phyloP scores from a whole-genome alignment of 1,140 invertebrate genomes.

The Asbolus verrucosus region DNA sequence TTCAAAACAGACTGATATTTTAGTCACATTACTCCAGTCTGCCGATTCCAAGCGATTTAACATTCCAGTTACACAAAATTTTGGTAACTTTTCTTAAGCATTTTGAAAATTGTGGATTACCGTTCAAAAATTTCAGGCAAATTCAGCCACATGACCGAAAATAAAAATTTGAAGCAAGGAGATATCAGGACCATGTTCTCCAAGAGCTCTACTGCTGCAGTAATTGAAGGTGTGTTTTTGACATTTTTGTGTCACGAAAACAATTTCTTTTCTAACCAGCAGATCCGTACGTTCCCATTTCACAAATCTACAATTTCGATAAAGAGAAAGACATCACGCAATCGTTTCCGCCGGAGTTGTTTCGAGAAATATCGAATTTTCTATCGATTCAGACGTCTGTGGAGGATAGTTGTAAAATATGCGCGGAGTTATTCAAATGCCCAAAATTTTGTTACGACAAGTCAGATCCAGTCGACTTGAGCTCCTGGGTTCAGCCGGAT shows the following conservation, averaged over 20 bases:
- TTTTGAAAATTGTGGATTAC: no score
- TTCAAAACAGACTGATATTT: constrained; percentile 65
- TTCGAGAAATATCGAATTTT: constrained; percentile 49
- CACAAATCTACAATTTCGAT: constrained; percentile 15
- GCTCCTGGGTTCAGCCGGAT: constrained; percentile 42
- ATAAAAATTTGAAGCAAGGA: constrained; percentile 56
- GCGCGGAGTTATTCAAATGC: constrained; percentile 47
- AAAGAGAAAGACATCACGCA: constrained; percentile 17
- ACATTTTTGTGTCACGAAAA: no score
- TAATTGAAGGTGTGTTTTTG: constrained; percentile 14
- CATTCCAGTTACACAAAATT: constrained; percentile 63
- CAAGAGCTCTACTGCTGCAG: constrained; percentile 35
- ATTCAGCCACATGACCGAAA: constrained; percentile 8
- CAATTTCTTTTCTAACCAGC: no score
- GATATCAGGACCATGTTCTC: constrained; percentile 60
- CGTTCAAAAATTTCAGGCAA: constrained; percentile 13
- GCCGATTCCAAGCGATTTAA: constrained; percentile 68
- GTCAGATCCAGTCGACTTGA: constrained; percentile 9
- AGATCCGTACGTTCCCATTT: not conserved
- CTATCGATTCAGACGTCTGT: constrained; percentile 31
- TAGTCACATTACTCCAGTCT: constrained; percentile 65
- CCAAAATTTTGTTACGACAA: constrained; percentile 13
- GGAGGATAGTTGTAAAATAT: constrained; percentile 43
- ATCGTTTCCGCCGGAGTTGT: constrained; percentile 38
- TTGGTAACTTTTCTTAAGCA: constrained; percentile 55